Percentiles rank a stretch among this genome's conserved stretches.
phyloP scores from a whole-genome alignment of 2,113 vertebrate genomes.

The Condylura cristata region DNA sequence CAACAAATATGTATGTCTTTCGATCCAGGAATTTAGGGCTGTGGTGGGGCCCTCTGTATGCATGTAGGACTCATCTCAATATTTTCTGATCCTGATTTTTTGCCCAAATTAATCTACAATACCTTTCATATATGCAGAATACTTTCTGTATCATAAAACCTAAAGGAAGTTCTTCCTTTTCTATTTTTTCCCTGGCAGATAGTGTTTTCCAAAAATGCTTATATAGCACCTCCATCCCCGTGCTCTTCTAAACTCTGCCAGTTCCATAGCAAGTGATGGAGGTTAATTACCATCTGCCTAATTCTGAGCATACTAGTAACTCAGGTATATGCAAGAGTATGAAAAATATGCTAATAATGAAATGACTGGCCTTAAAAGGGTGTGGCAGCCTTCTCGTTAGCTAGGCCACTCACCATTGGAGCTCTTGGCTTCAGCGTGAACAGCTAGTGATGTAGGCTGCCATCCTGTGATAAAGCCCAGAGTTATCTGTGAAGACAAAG shows the following conservation, averaged over 20 bases:
- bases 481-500: not conserved
- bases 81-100: not conserved
- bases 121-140: not conserved
- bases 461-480: not conserved
- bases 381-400: fast-evolving
- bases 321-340: not conserved
- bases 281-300: not conserved
- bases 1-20: not conserved
- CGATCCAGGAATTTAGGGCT: not conserved
- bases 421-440: not conserved
- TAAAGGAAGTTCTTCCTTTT: not conserved
- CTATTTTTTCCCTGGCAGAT: not conserved
- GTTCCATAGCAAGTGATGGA: not conserved
- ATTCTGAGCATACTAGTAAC: not conserved
- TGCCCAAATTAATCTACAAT: not conserved
- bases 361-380: not conserved
- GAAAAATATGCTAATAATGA: not conserved
- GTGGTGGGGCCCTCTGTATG: not conserved
- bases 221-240: not conserved
- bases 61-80: not conserved
- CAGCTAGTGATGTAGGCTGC: not conserved
- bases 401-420: not conserved
- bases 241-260: not conserved
- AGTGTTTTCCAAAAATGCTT: not conserved
- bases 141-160: not conserved